These are phyloP conservation scores for Channa argus DNA, from an alignment of 2,113 vertebrate species.

Conservation along the genomic window DNA sequence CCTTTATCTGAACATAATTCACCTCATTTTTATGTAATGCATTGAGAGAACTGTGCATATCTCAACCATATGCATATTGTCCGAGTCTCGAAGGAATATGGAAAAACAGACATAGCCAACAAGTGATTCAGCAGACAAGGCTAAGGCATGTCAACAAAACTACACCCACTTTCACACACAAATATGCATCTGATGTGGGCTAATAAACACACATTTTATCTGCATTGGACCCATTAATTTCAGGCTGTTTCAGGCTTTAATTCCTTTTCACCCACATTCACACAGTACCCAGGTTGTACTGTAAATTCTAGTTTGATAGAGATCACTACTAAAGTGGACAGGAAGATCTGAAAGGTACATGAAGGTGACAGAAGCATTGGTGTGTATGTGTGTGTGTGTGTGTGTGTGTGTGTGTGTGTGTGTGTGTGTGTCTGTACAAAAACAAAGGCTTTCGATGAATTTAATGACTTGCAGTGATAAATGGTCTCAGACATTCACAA, in stretches of 20 bases:
- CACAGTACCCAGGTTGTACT: background rate
- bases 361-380: background rate
- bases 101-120: background rate
- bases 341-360: background rate
- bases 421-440: constrained; percentile 22
- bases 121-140: constrained; percentile 14
- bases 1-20: too few species aligned
- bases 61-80: too few species aligned
- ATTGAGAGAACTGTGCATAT: too few species aligned
- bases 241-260: constrained; percentile 6
- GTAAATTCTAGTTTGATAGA: background rate
- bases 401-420: background rate
- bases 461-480: constrained; percentile 72
- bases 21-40: too few species aligned
- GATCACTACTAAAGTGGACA: background rate
- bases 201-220: constrained; percentile 8
- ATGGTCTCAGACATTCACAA: constrained; percentile 73
- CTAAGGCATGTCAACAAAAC: constrained; percentile 7
- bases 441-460: constrained; percentile 73
- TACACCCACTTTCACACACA: constrained; percentile 11
- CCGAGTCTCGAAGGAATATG: background rate
- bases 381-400: background rate
- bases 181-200: background rate
- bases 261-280: background rate
- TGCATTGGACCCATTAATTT: constrained; percentile 1